Base-by-base conservation (phyloP, 23 tunicate genomes). In the Halocynthia aurantium region DNA sequence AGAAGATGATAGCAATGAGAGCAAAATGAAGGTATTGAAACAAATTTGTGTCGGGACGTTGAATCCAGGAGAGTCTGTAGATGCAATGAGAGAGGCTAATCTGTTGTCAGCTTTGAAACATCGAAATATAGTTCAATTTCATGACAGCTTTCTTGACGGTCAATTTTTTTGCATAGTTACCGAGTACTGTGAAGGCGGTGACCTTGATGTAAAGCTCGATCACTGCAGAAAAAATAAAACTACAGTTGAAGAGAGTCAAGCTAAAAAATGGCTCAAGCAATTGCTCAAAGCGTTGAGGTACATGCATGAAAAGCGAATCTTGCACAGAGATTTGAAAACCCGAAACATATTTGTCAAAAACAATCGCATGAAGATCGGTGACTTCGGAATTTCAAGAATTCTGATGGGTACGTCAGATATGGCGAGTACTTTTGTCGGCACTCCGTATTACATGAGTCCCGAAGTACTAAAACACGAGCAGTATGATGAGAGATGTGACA, bases 121-220 rank as follows among this genome's bases (percentile, higher is more conserved):
- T 68, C 50, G 71, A 51, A 85, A 80, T 62, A 86, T 92, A 52
- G 98, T 92, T 5, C 98, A 92, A 44, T 86, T 92, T 80, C 88
- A 83, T 50, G 81, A 82, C 10, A 92, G 98, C 74, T 92, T 92
- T 83, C 51, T 92, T 13, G 92, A 86, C 63, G 92, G 92, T 53
- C 91, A 82, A 22, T 86, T 81, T 55, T 92, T 92, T 50, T 92
- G 98, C 69, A 86, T 92, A 51, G 81, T 86, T 17, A 50, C 89
- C 5, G 98, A 92, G 69, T 92, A 86, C 62, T 92, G 98, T 74
- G 98, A 92, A 84, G 98, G 98, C 58, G 98, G 98, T 52, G 98
- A 92, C 62, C 50, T 92, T 51, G 98, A 85, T 71, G 78, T 76
- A 19, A 81, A 13, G 40, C 51, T 92, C 22, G 52, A 62, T 55